A percentile compares a stretch with the other conserved stretches of the same genome.
Conservation (phyloP, 2,888 invertebrate genomes). For the Lycocerus yunnanus region DNA sequence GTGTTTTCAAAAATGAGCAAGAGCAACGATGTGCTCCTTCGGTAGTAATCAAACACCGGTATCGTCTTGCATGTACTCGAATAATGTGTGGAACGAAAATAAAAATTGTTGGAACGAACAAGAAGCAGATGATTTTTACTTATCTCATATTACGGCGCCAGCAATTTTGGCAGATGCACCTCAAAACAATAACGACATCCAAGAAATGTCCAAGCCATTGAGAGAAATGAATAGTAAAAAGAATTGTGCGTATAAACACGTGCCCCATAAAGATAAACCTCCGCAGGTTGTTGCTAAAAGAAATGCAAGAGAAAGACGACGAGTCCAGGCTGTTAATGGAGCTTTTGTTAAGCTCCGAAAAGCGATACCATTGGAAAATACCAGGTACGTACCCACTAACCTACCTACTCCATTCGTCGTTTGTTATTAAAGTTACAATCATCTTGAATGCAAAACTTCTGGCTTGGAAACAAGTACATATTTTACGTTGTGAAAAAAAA, state of each 20-base stretch:
- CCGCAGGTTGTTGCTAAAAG: constrained; percentile 62
- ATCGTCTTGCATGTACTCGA: constrained; percentile 39
- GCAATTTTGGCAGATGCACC: constrained; percentile 28
- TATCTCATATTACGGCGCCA: constrained; percentile 40
- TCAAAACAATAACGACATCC: constrained; percentile 25
- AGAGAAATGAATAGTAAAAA: constrained; percentile 41
- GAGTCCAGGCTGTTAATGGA: constrained; percentile 68
- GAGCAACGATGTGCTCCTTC: constrained; percentile 24
- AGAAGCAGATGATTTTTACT: constrained; percentile 31
- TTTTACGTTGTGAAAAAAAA: too few relatives aligned
- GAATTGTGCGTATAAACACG: constrained; percentile 45
- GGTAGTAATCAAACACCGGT: constrained; percentile 34
- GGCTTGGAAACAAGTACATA: too few relatives aligned
- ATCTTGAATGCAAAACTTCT: not conserved
- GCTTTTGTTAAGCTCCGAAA: constrained; percentile 64
- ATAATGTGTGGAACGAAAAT: constrained; percentile 21
- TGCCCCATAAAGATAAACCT: constrained; percentile 59
- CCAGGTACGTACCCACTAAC: constrained; percentile 45
- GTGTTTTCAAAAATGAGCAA: constrained; percentile 11
- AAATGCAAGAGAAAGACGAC: constrained; percentile 65
- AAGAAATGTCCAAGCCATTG: constrained; percentile 28
- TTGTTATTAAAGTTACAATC: not conserved
- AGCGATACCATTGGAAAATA: constrained; percentile 62
- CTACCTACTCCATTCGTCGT: not conserved
- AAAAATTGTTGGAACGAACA: constrained; percentile 31